Conservation (phyloP, 1,140 invertebrate species). For the Cherax destructor region DNA sequence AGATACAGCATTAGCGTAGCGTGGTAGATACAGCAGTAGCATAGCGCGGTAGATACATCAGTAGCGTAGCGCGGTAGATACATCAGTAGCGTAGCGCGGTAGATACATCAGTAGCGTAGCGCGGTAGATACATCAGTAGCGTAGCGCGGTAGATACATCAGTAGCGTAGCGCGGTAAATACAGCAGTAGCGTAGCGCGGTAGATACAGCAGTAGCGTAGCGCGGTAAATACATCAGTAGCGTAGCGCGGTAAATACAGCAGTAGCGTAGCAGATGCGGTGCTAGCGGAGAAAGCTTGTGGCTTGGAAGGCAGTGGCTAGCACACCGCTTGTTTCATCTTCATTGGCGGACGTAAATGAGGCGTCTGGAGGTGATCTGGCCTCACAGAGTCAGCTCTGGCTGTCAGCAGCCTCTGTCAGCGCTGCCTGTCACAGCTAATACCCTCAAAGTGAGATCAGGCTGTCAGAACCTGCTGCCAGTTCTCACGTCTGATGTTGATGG, state of each 20-base stretch:
- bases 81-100: background rate
- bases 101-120: background rate
- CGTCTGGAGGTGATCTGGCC: conserved; percentile 21
- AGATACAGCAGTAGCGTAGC: too few species aligned
- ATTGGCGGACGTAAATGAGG: conserved; percentile 31
- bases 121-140: background rate
- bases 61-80: too few species aligned
- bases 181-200: too few species aligned
- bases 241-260: too few species aligned
- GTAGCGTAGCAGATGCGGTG: too few species aligned
- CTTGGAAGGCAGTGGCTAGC: background rate
- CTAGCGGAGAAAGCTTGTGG: background rate
- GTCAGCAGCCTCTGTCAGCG: conserved; percentile 22
- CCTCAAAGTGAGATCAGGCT: background rate
- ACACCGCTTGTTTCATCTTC: conserved; percentile 29
- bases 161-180: too few species aligned
- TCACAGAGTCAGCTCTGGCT: conserved; percentile 26
- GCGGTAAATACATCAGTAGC: too few species aligned
- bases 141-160: background rate
- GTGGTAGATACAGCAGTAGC: too few species aligned
- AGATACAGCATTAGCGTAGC: too few species aligned
- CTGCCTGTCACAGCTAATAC: background rate
- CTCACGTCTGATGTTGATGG: too few species aligned
- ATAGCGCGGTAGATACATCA: too few species aligned
- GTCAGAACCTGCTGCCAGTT: too few species aligned